Conservation (phyloP, 2,888 invertebrate species). For the Achlya flavicornis region DNA sequence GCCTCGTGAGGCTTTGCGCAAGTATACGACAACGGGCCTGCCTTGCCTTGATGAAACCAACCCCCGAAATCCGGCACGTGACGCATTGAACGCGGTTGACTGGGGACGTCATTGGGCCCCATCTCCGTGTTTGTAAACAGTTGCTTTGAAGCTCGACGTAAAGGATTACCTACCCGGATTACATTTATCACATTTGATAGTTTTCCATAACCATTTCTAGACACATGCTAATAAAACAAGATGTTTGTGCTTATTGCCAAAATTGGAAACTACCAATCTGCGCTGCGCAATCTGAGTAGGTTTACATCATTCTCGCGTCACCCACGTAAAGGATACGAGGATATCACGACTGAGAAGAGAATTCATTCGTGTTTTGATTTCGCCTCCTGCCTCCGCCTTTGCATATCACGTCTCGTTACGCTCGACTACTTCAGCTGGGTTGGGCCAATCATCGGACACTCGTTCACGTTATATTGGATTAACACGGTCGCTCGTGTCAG, state of each 20-base stretch:
- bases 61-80: not conserved
- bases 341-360: not conserved
- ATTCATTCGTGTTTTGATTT: conserved; percentile 30
- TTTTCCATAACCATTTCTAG: conserved; percentile 18
- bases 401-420: conserved; percentile 36
- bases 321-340: conserved; percentile 33
- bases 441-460: conserved; percentile 27
- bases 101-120: too few species aligned
- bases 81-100: not conserved
- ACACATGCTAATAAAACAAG: conserved; percentile 23
- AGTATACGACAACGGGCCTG: conserved; percentile 24
- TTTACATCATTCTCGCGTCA: conserved; percentile 37
- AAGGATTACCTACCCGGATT: not conserved
- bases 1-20: conserved; percentile 38
- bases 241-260: conserved; percentile 28
- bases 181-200: not conserved
- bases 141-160: too few species aligned
- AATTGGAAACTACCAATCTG: conserved; percentile 35
- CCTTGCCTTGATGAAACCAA: conserved; percentile 21
- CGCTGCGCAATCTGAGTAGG: conserved; percentile 30
- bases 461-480: conserved; percentile 46
- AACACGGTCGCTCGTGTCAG: conserved; percentile 37
- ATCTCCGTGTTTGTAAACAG: too few species aligned
- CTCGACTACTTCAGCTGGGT: conserved; percentile 17
- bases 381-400: conserved; percentile 39